Base-by-base conservation (phyloP, 92 coral and sea anemone genomes). In the Umimayanthus chanpuru region DNA sequence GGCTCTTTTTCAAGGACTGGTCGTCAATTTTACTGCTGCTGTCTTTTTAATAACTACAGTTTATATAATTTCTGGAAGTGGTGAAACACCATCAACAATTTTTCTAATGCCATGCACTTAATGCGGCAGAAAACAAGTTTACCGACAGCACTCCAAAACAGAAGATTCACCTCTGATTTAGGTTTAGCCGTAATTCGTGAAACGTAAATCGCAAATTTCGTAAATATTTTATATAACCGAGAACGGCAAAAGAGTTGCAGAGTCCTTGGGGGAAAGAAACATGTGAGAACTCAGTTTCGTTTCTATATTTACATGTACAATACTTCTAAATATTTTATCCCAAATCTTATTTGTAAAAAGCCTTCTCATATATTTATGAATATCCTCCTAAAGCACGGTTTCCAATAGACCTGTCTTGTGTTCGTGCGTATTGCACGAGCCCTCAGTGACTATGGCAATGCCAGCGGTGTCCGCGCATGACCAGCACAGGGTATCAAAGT, bases 401-500 rank as follows among this genome's bases (percentile, higher is more conserved):
- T 82, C 86, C 86, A 82, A 68, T 1, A 82, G 50, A 68, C 77
- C 65, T 6, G 76, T 41, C 26, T 68, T 39, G 39, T 82, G 76
- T 39, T 82, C 77, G 38, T 68, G 76, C 39, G 77, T 67, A 28
- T 29, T 82, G 25, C 77, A 26, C 8, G 86, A 82, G 77, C 86
- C 86, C 26, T 50, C 77, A 11, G 76, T 67, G 43, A 82, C 65
- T 65, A 82, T 9, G 7, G 86, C 86, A 10, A 82, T 68, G 10
- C 86, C 86, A 82, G 86, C 86, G 86, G 86, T 82, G 58, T 67
- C 65, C 43, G 76, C 77, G 39, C 86, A 68, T 67, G 86, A 68
- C 86, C 86, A 82, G n/a, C 86, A 82, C 26, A 82, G 40, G 65
- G 77, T 82, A 82, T 82, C 86, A 82, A 82, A 82, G 43, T 82